phyloP scores from a whole-genome alignment of 2,797 vertebrate genomes.

The Sebastes matsubarae region DNA sequence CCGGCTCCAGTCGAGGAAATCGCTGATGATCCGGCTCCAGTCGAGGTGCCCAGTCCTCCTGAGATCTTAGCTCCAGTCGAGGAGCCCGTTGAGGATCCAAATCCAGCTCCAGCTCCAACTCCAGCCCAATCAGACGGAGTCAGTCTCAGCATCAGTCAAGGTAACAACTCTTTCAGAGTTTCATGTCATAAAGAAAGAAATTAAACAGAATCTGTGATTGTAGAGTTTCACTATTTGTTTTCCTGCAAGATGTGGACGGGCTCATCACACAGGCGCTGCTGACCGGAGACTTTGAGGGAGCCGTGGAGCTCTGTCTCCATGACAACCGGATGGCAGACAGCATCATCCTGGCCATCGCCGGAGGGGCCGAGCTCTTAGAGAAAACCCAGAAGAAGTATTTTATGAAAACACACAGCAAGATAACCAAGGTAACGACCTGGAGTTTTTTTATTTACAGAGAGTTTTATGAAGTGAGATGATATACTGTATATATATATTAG shows the following conservation, averaged over 20 bases:
- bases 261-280: constrained; percentile 95
- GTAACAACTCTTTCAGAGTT: constrained; percentile 22
- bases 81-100: constrained; percentile 27
- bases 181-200: neutral
- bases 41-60: neutral
- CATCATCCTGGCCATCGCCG: constrained; percentile 95
- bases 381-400: constrained; percentile 96
- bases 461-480: neutral
- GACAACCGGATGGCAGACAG: constrained; percentile 97
- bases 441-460: neutral
- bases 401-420: constrained; percentile 89
- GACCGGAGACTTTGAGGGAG: constrained; percentile 92
- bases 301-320: constrained; percentile 94
- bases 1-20: neutral
- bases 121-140: constrained; percentile 71
- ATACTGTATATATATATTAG: too few relatives aligned
- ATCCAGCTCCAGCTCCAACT: neutral
- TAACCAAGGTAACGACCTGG: constrained; percentile 85
- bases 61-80: constrained; percentile 19
- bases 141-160: constrained; percentile 68
- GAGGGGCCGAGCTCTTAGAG: constrained; percentile 90
- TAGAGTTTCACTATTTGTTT: neutral
- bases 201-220: neutral
- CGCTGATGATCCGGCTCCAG: constrained; percentile 21
- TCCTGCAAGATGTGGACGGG: constrained; percentile 89